Evolutionary conservation across 2,113 vertebrate genomes (phyloP).

Genomic region (Bucco capensis): DNA sequence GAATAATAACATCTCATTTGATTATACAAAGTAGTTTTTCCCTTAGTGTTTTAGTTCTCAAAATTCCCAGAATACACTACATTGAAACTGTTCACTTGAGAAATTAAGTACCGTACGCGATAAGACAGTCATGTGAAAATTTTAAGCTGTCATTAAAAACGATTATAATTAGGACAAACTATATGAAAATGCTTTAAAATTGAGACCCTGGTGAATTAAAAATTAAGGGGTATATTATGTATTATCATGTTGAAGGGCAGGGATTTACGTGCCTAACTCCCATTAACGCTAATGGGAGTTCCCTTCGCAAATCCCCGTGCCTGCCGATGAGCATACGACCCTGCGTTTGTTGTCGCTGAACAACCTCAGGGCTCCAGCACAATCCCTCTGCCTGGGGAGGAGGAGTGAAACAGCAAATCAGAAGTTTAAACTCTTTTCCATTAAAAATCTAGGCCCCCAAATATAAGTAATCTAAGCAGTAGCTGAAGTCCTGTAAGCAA

Average conservation of each 20-base stretch:
- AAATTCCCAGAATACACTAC: slow-evolving; percentile 76
- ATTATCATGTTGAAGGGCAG: slow-evolving; percentile 75
- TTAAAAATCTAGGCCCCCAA: neutral
- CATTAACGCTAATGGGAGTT: slow-evolving; percentile 60
- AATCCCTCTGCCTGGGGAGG: neutral
- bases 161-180: slow-evolving; percentile 82
- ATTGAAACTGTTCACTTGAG: slow-evolving; percentile 79
- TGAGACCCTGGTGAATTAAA: slow-evolving; percentile 79
- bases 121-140: slow-evolving; percentile 79
- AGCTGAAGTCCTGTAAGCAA: neutral
- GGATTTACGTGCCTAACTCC: slow-evolving; percentile 61
- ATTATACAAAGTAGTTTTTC: slow-evolving; percentile 66
- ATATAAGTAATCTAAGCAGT: neutral
- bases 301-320: slow-evolving; percentile 52
- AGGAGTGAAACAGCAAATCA: neutral
- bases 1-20: slow-evolving; percentile 75
- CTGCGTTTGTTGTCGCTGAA: slow-evolving; percentile 17
- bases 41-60: slow-evolving; percentile 72
- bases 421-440: slow-evolving; percentile 22
- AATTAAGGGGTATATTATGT: slow-evolving; percentile 77
- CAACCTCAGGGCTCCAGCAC: neutral
- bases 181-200: slow-evolving; percentile 79
- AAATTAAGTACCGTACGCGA: slow-evolving; percentile 77
- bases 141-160: slow-evolving; percentile 84
- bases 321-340: neutral